Conservation (phyloP, 2,113 vertebrate species). For the Recurvirostra avosetta region DNA sequence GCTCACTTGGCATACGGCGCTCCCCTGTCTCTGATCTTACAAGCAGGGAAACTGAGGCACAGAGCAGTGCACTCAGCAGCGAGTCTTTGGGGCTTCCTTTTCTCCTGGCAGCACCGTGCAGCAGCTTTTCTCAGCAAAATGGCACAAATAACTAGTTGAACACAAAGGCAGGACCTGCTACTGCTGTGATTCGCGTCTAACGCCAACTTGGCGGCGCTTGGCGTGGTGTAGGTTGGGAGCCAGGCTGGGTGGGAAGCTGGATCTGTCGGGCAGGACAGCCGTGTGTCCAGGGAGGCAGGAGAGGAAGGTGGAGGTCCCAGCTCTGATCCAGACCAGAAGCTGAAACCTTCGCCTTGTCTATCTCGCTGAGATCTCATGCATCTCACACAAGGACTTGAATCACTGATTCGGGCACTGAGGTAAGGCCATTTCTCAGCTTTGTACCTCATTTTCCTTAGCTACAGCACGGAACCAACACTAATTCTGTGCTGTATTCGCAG, state of each 20-base stretch:
- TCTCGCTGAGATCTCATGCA: not conserved
- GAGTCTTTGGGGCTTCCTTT: not conserved
- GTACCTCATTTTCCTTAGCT: not conserved
- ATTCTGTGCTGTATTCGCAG: not conserved
- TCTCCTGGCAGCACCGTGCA: accelerated
- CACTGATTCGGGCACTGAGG: not conserved
- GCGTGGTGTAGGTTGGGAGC: not conserved
- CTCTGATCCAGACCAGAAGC: not conserved
- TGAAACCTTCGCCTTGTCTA: not conserved
- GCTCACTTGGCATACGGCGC: accelerated
- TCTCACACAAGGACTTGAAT: not conserved
- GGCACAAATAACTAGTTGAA: not conserved
- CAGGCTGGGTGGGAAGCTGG: not conserved
- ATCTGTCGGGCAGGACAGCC: not conserved
- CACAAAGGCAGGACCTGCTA: not conserved
- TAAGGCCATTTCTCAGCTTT: not conserved
- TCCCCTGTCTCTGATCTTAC: not conserved
- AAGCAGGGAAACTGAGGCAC: slow-evolving; percentile 3
- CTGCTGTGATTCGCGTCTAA: not conserved
- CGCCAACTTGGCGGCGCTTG: not conserved
- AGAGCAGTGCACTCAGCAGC: not conserved
- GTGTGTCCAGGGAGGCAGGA: not conserved
- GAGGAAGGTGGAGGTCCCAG: not conserved
- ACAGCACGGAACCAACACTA: accelerated
- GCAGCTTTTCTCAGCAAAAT: not conserved